Evolutionary conservation across 2,888 invertebrate genomes (phyloP).

Genomic region (Prionchulus punctatus): DNA sequence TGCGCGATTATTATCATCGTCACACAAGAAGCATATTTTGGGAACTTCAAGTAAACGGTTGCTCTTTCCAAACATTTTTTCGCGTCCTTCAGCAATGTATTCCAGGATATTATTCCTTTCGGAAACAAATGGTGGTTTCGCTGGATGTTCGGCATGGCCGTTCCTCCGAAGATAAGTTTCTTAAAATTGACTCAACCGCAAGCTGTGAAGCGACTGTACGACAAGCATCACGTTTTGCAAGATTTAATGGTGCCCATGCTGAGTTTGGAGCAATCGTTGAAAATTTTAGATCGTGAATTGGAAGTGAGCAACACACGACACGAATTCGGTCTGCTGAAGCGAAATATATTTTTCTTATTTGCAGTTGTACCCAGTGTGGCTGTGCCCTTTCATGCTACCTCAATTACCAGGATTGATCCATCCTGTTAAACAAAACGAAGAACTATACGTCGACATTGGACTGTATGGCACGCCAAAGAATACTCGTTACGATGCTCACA

Average conservation of each 20-base stretch:
- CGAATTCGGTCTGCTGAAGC: no score
- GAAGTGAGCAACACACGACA: slow-evolving; percentile 39
- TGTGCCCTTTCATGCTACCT: slow-evolving; percentile 59
- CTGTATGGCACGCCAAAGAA: slow-evolving; percentile 58
- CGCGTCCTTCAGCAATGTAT: no score
- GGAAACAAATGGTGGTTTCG: slow-evolving; percentile 59
- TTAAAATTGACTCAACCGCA: slow-evolving; percentile 59
- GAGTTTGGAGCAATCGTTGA: slow-evolving; percentile 45
- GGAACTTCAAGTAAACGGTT: slow-evolving; percentile 56
- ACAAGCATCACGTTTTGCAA: slow-evolving; percentile 57
- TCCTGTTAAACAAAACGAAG: slow-evolving; percentile 38
- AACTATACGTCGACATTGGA: slow-evolving; percentile 63
- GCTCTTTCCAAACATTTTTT: no score
- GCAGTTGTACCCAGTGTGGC: slow-evolving; percentile 62
- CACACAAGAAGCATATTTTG: slow-evolving; percentile 65
- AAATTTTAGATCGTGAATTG: slow-evolving; percentile 50
- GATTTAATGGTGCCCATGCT: slow-evolving; percentile 61
- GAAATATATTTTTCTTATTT: slow-evolving; percentile 18
- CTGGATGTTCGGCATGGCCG: slow-evolving; percentile 57
- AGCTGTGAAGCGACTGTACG: slow-evolving; percentile 52
- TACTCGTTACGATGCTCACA: slow-evolving; percentile 45
- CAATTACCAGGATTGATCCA: slow-evolving; percentile 52
- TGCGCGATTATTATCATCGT: slow-evolving; percentile 63
- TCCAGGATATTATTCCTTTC: slow-evolving; percentile 62
- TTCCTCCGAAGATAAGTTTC: slow-evolving; percentile 63